Percentiles rank a stretch among this genome's conserved stretches.
Conservation (phyloP, 2,888 invertebrate species). For the Linnaemya vulpina region DNA sequence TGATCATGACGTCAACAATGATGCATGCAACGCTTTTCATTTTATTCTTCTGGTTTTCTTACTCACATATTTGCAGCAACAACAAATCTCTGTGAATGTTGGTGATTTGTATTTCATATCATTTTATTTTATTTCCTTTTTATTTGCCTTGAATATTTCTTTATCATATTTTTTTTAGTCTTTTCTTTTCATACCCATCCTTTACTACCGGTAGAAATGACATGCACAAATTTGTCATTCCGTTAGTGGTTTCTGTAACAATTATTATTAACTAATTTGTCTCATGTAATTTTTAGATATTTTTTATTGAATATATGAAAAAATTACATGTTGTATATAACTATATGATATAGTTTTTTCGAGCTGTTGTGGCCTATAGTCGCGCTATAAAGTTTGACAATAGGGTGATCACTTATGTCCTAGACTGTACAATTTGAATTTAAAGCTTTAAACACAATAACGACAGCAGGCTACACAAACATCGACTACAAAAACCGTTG, state of each 20-base stretch:
- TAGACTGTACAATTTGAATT: too few species aligned
- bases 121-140: constrained; percentile 1
- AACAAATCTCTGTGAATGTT: constrained; percentile 43
- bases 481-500: too few species aligned
- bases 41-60: constrained; percentile 2
- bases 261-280: too few species aligned
- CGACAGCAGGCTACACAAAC: too few species aligned
- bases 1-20: constrained; percentile 48
- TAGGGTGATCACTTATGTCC: too few species aligned
- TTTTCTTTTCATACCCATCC: neutral
- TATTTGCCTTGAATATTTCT: neutral
- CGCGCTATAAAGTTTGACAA: too few species aligned
- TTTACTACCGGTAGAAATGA: neutral
- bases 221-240: neutral
- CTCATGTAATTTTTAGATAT: too few species aligned
- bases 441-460: too few species aligned
- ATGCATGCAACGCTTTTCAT: constrained; percentile 39
- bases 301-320: too few species aligned
- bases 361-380: too few species aligned
- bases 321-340: too few species aligned
- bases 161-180: neutral
- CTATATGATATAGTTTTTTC: too few species aligned
- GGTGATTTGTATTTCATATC: constrained; percentile 30
- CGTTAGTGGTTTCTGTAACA: neutral
- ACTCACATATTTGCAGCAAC: constrained; percentile 18